Conservation (phyloP, 2,797 vertebrate species). For the Cyclura pinguis region DNA sequence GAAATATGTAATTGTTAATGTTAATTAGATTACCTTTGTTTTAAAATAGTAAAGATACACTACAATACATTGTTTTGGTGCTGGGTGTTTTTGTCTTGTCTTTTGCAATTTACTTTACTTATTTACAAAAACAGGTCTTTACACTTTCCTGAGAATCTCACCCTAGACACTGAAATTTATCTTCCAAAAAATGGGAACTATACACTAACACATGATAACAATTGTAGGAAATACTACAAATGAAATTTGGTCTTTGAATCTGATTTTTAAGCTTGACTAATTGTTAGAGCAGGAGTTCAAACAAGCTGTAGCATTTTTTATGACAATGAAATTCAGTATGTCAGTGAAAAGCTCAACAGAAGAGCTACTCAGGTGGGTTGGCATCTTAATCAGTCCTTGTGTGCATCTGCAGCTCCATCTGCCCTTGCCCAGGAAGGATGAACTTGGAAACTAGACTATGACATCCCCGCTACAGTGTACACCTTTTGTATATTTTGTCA, state of each 20-base stretch:
- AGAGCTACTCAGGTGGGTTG: neutral
- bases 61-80: neutral
- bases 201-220: neutral
- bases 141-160: neutral
- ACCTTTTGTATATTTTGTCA: neutral
- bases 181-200: neutral
- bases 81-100: too few relatives aligned
- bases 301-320: neutral
- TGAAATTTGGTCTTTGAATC: neutral
- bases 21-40: neutral
- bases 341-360: neutral
- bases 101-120: neutral
- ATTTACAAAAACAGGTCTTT: neutral
- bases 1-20: neutral
- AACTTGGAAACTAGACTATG: neutral
- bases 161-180: neutral
- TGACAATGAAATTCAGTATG: neutral
- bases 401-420: neutral
- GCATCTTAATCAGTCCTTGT: neutral
- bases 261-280: neutral
- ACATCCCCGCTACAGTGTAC: neutral
- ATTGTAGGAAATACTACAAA: neutral
- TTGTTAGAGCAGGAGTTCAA: slow-evolving; percentile 16
- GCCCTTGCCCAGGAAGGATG: neutral
- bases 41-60: neutral